Evolutionary conservation across 2,797 vertebrate genomes (phyloP).

Genomic region (Melanotaenia maccullochi): DNA sequence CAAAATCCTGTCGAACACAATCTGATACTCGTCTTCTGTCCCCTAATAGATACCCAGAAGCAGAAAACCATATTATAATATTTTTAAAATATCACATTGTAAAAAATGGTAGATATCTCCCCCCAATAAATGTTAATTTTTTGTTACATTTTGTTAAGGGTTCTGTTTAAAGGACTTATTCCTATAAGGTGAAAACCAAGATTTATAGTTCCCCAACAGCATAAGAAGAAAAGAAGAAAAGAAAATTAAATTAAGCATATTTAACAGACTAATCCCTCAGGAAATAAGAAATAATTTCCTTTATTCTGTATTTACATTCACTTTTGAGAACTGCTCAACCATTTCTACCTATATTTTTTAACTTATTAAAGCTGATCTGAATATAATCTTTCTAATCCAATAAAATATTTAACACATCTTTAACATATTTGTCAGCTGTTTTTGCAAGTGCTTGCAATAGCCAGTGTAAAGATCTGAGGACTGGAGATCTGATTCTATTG

Average conservation of each 20-base stretch:
- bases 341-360: not conserved
- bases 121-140: too few relatives aligned
- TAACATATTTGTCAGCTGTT: constrained; percentile 17
- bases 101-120: too few relatives aligned
- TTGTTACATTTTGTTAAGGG: too few relatives aligned
- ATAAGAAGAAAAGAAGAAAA: too few relatives aligned
- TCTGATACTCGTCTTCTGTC: too few relatives aligned
- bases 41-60: too few relatives aligned
- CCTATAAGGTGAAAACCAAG: not conserved
- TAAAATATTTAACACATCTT: constrained; percentile 25
- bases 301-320: constrained; percentile 2
- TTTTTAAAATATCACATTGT: too few relatives aligned
- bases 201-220: not conserved
- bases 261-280: not conserved
- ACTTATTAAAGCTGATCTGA: constrained; percentile 16
- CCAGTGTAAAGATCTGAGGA: too few relatives aligned
- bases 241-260: too few relatives aligned
- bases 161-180: not conserved
- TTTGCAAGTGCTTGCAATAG: constrained; percentile 12
- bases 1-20: too few relatives aligned
- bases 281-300: not conserved
- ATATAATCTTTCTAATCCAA: not conserved
- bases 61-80: too few relatives aligned
- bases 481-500: too few relatives aligned
- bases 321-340: not conserved